Conservation (phyloP, 2,113 vertebrate genomes). For the Pollimyrus isidori region DNA sequence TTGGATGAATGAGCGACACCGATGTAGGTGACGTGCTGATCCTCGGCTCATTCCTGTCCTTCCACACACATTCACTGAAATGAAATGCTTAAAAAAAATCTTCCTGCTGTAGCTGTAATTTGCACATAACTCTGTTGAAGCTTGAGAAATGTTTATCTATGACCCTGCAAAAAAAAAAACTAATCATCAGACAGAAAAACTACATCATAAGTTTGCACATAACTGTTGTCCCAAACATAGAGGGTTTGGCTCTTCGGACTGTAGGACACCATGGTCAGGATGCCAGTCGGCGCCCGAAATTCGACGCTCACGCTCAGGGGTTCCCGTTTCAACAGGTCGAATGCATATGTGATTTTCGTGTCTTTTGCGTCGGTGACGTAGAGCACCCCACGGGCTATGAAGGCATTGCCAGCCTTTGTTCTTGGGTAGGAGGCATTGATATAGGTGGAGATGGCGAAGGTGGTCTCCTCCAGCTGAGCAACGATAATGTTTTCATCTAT, state of each 20-base stretch:
- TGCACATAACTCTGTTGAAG: background rate
- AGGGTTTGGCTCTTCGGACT: slow-evolving; percentile 72
- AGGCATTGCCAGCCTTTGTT: slow-evolving; percentile 85
- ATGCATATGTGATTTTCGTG: slow-evolving; percentile 73
- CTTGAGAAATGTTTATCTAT: background rate
- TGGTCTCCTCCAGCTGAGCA: slow-evolving; percentile 74
- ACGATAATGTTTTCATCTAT: slow-evolving; percentile 76
- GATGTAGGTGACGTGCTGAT: background rate
- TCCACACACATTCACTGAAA: background rate
- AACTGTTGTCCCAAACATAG: slow-evolving; percentile 82
- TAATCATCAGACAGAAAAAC: slow-evolving; percentile 59
- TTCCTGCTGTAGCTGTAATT: background rate
- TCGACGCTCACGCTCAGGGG: slow-evolving; percentile 76
- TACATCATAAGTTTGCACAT: slow-evolving; percentile 72
- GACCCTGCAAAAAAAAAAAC: background rate
- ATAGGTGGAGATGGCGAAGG: slow-evolving; percentile 62
- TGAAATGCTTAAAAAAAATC: background rate
- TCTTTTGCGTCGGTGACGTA: slow-evolving; percentile 89
- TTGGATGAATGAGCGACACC: background rate
- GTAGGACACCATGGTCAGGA: slow-evolving; percentile 89
- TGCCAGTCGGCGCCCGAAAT: slow-evolving; percentile 68
- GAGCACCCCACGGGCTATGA: slow-evolving; percentile 78
- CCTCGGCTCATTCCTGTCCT: background rate
- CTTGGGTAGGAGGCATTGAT: slow-evolving; percentile 86
- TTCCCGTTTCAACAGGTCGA: slow-evolving; percentile 74